These are phyloP conservation scores for Noctua janthe DNA, from an alignment of 2,888 invertebrate species.

Conservation along the genomic window DNA sequence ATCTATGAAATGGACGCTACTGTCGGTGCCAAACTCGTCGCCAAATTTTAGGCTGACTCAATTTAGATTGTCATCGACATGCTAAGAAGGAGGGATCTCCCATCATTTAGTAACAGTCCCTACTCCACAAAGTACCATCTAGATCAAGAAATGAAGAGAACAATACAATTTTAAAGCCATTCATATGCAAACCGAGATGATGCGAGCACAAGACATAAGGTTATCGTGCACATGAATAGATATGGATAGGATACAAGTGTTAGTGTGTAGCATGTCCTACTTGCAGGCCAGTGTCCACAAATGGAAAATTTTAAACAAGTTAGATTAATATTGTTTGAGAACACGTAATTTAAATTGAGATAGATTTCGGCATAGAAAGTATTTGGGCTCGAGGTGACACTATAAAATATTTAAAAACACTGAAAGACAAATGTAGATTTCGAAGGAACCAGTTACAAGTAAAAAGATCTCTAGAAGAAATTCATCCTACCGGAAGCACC, in stretches of 20 bases:
- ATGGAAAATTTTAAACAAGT: constrained; percentile 47
- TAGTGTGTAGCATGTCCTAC: constrained; percentile 42
- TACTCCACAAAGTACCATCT: not conserved
- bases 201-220: constrained; percentile 45
- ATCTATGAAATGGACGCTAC: not conserved
- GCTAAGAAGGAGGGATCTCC: not conserved
- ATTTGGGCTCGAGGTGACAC: no score
- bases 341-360: not conserved
- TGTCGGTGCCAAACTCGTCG: not conserved
- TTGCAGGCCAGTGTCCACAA: constrained; percentile 44
- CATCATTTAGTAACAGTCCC: not conserved
- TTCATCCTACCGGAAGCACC: not conserved
- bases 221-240: constrained; percentile 44
- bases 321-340: not conserved
- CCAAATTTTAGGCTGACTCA: not conserved
- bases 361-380: not conserved
- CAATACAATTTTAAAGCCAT: constrained; percentile 46
- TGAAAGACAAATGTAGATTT: not conserved
- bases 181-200: constrained; percentile 44
- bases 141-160: constrained; percentile 35
- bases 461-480: not conserved
- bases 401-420: not conserved
- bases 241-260: constrained; percentile 43
- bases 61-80: not conserved
- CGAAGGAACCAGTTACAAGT: not conserved